Base-by-base conservation (phyloP, 2,888 invertebrate species). In the Plebejus argus region DNA sequence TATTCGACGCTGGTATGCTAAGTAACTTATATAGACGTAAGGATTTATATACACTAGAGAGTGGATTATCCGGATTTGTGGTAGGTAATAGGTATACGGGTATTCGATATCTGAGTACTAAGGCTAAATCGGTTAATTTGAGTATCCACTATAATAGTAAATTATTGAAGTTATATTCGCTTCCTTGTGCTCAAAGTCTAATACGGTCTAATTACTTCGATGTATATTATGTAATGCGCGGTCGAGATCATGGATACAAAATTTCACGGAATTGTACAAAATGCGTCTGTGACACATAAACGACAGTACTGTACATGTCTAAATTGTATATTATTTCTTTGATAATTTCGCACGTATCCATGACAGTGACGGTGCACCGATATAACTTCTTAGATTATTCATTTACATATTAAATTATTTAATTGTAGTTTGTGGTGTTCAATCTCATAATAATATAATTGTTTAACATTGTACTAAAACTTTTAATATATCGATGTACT, bases 101-200 rank as follows among this genome's bases (percentile, higher is more conserved):
- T 53, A 53, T 53, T 53, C 15, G 5, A 53, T 53, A 53, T 4
- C 53, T 2, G 12, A 18, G 18, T 53, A 53, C 49, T 18, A 18
- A 53, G 53, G 53, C 15, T 49, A 49, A 49, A 15, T 15, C 53
- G 53, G 53, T 18, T 53, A 53, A 53, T 18, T 18, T 18, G 53
- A 3, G 12, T 53, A 53, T 53, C 18, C 53, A 18, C 53, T 53
- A 18, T 53, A 53, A 53, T 83, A 84, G 85, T 84, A 83, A 84
- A 80, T 84, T 86, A 85, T 86, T 82, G 79, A 83, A 79, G 82
- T 82, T 80, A 81, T 85, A 85, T 86, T 91, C 90, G 93, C 93
- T 93, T 94, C 86, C 88, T 88, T 86, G 90, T 93, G 93, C 93
- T 94, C 93, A 94, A 94, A 90, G 90, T 91, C 88, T 78, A 79